Base-by-base conservation (phyloP, 2,797 vertebrate species). In the Ceyx erithaca region DNA sequence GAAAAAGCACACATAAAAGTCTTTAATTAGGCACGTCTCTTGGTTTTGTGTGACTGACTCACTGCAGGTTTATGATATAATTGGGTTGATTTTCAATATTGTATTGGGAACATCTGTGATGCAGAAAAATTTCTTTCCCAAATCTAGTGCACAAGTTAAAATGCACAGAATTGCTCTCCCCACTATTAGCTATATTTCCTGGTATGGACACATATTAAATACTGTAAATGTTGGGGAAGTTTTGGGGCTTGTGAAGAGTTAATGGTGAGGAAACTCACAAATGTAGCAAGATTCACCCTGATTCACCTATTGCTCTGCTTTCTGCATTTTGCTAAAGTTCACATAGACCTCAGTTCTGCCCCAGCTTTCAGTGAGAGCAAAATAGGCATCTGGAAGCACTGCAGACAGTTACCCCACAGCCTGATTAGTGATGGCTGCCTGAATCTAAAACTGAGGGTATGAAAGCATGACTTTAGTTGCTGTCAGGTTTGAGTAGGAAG, bases 21-120 rank as follows among this genome's bases (percentile, higher is more conserved):
- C 40, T 91, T 85, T 77, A 92, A 85, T 91, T 82, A 92, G 69
- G n/a, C 11, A 4, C 25, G 40, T 52, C 17, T 23, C 61, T 80
- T 92, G 48, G 28, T 77, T 92, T 80, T 57, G 8, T 52, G 41
- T 75, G 62, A 70, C 79, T 82, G 68, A 61, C 40, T 87, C 70
- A 40, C 43, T 82, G 68, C 43, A 67, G 61, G 72, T 83, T 90
- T 87, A 18, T 71, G 66, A 78, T 92, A 61, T 85, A 91, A 87
- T 63, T 63, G 71, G 40, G 28, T 13, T 85, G 58, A 68, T 93
- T 80, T 91, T 64, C 80, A 83, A 0, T 64, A 43, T 62, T 87
- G 18, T 51, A 93, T 72, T 66, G 51, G 61, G 57, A 89, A 57
- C 17, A 20, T 7, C 49, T 86, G 22, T 22, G 66, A 51, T 64